Percentiles rank a stretch among this genome's conserved stretches.
Evolutionary conservation across 2,888 invertebrate genomes (phyloP).

Genomic region (Netelia fuscicornis): DNA sequence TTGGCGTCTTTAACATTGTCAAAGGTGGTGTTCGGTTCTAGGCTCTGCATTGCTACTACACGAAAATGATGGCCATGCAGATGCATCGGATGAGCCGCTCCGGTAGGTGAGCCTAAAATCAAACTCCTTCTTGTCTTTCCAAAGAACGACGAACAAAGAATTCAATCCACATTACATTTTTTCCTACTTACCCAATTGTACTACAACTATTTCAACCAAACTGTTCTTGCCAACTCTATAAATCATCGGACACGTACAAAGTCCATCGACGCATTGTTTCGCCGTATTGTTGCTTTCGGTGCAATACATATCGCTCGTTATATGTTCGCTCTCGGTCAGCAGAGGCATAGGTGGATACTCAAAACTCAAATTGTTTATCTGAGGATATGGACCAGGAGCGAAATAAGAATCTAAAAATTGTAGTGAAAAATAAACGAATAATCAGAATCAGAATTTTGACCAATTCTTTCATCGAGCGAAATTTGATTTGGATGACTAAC

Average conservation of each 20-base stretch:
- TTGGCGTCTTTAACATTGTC: conserved; percentile 79
- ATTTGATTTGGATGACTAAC: conserved; percentile 63
- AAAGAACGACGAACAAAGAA: neutral
- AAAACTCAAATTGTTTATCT: conserved; percentile 84
- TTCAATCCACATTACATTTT: neutral
- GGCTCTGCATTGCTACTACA: conserved; percentile 80
- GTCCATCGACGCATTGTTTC: conserved; percentile 79
- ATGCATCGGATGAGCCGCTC: conserved; percentile 83
- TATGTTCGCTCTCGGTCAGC: conserved; percentile 81
- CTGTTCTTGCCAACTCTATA: conserved; percentile 77
- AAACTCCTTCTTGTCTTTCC: neutral
- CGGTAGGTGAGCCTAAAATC: conserved; percentile 69
- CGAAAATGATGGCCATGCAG: conserved; percentile 83
- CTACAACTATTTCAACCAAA: conserved; percentile 83
- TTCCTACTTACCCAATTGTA: conserved; percentile 81
- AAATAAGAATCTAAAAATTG: conserved; percentile 67
- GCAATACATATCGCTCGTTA: conserved; percentile 77
- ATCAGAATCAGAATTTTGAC: neutral
- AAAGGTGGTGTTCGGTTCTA: conserved; percentile 78
- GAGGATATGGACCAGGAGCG: conserved; percentile 79
- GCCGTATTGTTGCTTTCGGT: conserved; percentile 70
- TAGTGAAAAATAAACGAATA: conserved; percentile 2
- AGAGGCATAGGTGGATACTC: conserved; percentile 82
- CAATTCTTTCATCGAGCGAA: neutral
- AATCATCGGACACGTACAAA: conserved; percentile 83